Conservation (phyloP, 2,888 invertebrate species). For the Campoplex capitator region DNA sequence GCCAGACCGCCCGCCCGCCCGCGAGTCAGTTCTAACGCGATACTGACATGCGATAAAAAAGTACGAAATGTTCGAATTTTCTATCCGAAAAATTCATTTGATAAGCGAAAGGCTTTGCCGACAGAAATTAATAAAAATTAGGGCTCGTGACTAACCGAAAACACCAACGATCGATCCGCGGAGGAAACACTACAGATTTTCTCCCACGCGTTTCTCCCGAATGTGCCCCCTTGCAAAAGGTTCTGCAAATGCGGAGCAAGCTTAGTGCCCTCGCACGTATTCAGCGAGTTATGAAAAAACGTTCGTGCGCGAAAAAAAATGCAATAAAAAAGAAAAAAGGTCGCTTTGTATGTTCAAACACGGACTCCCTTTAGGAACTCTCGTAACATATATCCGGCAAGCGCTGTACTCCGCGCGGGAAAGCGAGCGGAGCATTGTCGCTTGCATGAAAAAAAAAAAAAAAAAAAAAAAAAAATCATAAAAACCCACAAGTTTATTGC, state of each 20-base stretch:
- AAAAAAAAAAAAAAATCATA: neutral
- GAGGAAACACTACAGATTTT: constrained; percentile 16
- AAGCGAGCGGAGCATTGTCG: constrained; percentile 15
- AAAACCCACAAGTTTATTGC: constrained; percentile 3
- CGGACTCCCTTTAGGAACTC: neutral
- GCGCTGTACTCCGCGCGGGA: constrained; percentile 19
- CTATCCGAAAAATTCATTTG: neutral
- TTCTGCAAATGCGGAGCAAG: neutral
- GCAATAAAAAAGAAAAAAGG: neutral
- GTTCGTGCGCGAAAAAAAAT: neutral
- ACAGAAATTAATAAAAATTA: constrained; percentile 34
- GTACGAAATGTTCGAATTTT: neutral
- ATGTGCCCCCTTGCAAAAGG: neutral
- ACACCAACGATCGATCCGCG: constrained; percentile 49
- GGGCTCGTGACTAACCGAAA: constrained; percentile 18
- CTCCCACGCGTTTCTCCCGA: neutral
- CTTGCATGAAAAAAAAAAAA: neutral
- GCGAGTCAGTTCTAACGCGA: neutral
- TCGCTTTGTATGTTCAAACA: neutral
- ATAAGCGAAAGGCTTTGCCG: neutral
- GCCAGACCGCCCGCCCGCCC: neutral
- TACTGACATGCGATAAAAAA: neutral
- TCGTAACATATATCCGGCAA: neutral
- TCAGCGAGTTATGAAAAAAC: neutral
- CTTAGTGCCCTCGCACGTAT: neutral